Conservation (phyloP, 1,140 invertebrate genomes). For the Reticulitermes speratus region DNA sequence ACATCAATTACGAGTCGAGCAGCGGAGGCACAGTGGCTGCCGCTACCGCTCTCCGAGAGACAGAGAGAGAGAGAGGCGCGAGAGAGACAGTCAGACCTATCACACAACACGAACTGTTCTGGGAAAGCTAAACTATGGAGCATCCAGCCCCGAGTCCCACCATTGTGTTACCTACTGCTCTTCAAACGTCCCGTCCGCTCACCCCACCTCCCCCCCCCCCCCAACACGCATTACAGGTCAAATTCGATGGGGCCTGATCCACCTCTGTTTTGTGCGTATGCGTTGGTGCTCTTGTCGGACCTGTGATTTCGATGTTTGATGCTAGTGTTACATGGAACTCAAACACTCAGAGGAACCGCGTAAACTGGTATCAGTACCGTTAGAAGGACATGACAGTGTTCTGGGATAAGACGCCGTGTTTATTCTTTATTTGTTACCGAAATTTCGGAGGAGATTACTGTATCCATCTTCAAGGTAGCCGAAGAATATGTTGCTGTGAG, state of each 20-base stretch:
- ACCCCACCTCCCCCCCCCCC: not conserved
- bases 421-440: too few relatives aligned
- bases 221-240: not conserved
- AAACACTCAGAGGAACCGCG: too few relatives aligned
- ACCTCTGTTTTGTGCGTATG: not conserved
- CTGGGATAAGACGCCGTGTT: too few relatives aligned
- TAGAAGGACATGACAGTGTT: too few relatives aligned
- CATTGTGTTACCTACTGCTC: not conserved
- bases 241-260: not conserved
- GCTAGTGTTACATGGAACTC: too few relatives aligned
- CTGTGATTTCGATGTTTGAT: too few relatives aligned
- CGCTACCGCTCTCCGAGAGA: not conserved
- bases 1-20: not conserved
- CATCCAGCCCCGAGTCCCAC: not conserved
- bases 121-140: not conserved
- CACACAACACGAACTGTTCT: not conserved
- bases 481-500: too few relatives aligned
- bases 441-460: too few relatives aligned
- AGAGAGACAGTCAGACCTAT: not conserved
- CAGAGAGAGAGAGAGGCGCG: not conserved
- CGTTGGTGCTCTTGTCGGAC: too few relatives aligned
- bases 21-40: not conserved
- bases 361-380: too few relatives aligned
- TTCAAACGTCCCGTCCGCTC: not conserved
- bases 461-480: too few relatives aligned